Evolutionary conservation across 2,113 vertebrate genomes (phyloP), one percentile per base, ranked within the genome.

Genomic region (Emydura subglobosa): DNA sequence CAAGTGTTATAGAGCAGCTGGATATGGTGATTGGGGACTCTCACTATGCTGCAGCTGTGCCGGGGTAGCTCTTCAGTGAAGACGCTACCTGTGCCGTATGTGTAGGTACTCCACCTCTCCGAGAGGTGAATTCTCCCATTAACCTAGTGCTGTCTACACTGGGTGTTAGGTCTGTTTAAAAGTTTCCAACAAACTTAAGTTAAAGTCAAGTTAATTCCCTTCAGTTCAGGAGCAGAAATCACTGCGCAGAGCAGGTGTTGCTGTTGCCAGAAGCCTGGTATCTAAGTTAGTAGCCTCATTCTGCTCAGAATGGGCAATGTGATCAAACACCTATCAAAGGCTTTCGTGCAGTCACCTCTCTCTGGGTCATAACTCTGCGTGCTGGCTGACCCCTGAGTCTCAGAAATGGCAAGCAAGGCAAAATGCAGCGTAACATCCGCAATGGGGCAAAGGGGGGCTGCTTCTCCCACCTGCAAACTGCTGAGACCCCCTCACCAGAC

Each of bases 371-470:
- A 1, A 44, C 79, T 9, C n/a, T 83, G 65, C 14, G 61, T 68
- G 65, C 34, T 39, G 61, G 5, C 5, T 4, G 79, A 19, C 2
- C 24, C 61, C 31, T 2, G 4, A 61, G 54, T 53, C 79, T 93
- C 87, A 50, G 55, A 12, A 90, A 53, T 29, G 94, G 11, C 79
- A 96, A 74, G 21, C 24, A 50, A 22, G 2, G 1, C 0, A 1
- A 34, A 80, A 7, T 1, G 0, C 21, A 12, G 19, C 44, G 7
- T 34, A 16, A 88, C 1, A 90, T 34, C 81, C 19, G 79, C 79
- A 0, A 29, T 50, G 34, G 12, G 10, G 8, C 29, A 54, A 51
- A 53, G 31, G 9, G 17, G 31, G 5, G 31, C 14, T 54, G 29
- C 80, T 53, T 13, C 12, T 11, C 34, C 50, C 85, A 27, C 54